These are phyloP conservation scores for Leptoteleia sp. DNA, from an alignment of 1,140 invertebrate genomes.

Conservation along the genomic window DNA sequence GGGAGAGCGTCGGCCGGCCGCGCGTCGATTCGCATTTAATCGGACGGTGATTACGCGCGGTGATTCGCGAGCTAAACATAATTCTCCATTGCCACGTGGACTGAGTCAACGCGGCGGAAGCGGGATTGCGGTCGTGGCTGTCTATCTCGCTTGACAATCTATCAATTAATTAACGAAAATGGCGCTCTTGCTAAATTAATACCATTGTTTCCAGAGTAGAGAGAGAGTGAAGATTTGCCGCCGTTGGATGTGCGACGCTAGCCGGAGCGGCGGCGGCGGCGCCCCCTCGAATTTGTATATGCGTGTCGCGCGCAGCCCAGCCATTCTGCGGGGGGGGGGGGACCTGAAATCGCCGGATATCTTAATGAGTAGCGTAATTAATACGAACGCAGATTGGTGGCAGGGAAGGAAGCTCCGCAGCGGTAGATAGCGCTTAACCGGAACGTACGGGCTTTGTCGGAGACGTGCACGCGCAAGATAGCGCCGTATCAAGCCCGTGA, in stretches of 20 bases:
- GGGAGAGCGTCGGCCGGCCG: conserved; percentile 54
- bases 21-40: conserved; percentile 76
- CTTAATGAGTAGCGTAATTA: conserved; percentile 81
- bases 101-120: conserved; percentile 52
- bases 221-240: no score
- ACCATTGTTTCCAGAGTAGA: conserved; percentile 63
- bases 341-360: conserved; percentile 75
- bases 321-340: no score
- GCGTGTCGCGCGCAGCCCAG: conserved; percentile 60
- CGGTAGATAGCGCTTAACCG: conserved; percentile 74
- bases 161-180: conserved; percentile 80
- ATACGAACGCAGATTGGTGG: conserved; percentile 79
- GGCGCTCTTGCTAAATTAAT: conserved; percentile 77
- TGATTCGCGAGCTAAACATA: conserved; percentile 63
- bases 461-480: conserved; percentile 76
- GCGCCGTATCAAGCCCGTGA: conserved; percentile 76
- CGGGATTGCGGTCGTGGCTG: conserved; percentile 65
- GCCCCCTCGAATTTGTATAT: conserved; percentile 64
- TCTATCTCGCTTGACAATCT: conserved; percentile 77
- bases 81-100: conserved; percentile 60
- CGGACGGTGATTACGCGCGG: conserved; percentile 68
- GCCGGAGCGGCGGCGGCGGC: conserved; percentile 28
- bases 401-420: conserved; percentile 70
- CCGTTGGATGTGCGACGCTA: conserved; percentile 54
- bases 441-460: conserved; percentile 75